Conservation (phyloP, 2,888 invertebrate species). For the Notodonta dromedarius region DNA sequence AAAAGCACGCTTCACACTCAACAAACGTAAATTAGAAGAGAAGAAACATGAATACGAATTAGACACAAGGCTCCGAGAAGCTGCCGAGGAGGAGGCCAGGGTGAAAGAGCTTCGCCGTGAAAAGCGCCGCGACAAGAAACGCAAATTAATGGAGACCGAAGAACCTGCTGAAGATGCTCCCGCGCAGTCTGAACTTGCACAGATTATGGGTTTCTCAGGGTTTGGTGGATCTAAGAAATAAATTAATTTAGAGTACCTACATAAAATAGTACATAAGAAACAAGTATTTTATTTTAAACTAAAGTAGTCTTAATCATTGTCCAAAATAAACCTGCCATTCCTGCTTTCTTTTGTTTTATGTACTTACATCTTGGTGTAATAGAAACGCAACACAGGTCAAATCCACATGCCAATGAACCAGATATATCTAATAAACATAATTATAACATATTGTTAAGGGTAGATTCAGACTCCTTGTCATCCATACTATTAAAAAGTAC, state of each 20-base stretch:
- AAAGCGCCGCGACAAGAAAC: slow-evolving; percentile 94
- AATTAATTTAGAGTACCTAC: slow-evolving; percentile 3
- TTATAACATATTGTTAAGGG: too few species aligned
- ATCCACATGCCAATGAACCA: too few species aligned
- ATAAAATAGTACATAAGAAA: slow-evolving; percentile 2
- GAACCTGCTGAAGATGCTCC: slow-evolving; percentile 71
- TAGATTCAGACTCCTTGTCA: too few species aligned
- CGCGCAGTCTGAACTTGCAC: slow-evolving; percentile 89
- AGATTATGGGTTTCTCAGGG: slow-evolving; percentile 98
- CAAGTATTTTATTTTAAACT: neutral
- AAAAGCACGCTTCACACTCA: slow-evolving; percentile 95
- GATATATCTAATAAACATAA: too few species aligned
- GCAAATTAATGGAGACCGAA: slow-evolving; percentile 89
- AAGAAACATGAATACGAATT: slow-evolving; percentile 98
- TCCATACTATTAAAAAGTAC: too few species aligned
- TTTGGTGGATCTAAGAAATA: slow-evolving; percentile 94
- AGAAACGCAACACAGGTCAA: too few species aligned
- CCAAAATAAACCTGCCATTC: too few species aligned
- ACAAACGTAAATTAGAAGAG: slow-evolving; percentile 97
- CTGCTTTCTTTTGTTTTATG: too few species aligned
- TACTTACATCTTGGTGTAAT: too few species aligned
- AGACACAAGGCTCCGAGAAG: slow-evolving; percentile 94
- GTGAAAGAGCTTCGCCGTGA: slow-evolving; percentile 95
- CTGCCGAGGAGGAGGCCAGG: slow-evolving; percentile 98
- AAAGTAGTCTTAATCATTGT: too few species aligned